Percentiles rank a stretch among this genome's conserved stretches.
phyloP scores from a whole-genome alignment of 2,888 invertebrate genomes.

The Leptura quadrifasciata region DNA sequence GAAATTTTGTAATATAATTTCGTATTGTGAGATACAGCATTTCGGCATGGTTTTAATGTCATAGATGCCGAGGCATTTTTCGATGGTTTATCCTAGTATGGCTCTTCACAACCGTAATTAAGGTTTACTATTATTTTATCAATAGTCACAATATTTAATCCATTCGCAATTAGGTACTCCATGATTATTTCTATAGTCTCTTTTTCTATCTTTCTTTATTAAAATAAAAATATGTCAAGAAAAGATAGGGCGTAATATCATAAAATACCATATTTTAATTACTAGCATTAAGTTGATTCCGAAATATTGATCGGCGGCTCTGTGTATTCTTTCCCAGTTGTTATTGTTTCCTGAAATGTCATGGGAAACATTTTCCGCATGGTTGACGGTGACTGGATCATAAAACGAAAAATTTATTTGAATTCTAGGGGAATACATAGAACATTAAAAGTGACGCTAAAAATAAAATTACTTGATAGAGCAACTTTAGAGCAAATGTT shows the following conservation, averaged over 20 bases:
- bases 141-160: too few relatives aligned
- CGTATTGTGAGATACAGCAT: too few relatives aligned
- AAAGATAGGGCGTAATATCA: not conserved
- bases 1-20: too few relatives aligned
- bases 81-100: too few relatives aligned
- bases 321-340: not conserved
- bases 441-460: not conserved
- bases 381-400: not conserved
- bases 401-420: not conserved
- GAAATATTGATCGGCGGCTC: not conserved
- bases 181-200: too few relatives aligned
- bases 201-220: too few relatives aligned
- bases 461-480: not conserved
- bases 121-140: too few relatives aligned
- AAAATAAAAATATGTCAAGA: too few relatives aligned
- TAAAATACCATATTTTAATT: not conserved
- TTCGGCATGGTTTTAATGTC: too few relatives aligned
- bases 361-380: slow-evolving; percentile 3
- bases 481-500: not conserved
- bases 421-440: not conserved
- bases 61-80: too few relatives aligned
- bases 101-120: too few relatives aligned
- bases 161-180: too few relatives aligned
- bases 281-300: not conserved
- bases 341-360: not conserved